Evolutionary conservation across 1,140 invertebrate genomes (phyloP), one percentile per base, ranked within the genome.

Genomic region (Lepidostoma basale): DNA sequence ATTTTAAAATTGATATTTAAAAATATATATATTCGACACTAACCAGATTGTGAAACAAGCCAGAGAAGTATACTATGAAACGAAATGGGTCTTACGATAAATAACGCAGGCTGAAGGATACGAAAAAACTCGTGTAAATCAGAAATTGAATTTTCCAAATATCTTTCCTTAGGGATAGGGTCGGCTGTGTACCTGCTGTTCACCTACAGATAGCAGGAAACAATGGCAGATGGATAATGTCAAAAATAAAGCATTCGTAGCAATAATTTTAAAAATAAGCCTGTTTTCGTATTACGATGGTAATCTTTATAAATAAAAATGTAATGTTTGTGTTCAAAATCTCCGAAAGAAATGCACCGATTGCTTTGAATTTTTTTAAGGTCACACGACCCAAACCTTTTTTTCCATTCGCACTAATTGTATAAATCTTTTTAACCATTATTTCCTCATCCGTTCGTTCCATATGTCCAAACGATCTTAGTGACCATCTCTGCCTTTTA

Each of bases 111-210:
- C 3, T 10, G 14, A 40, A 23, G 3, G 25, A 60, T 42, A 52
- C n/a, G 36, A 49, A 28, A 68, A 62, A 64, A 58, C 39, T 64
- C 14, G 52, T 40, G 60, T 63, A 69, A 64, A 69, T 63, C 67
- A 69, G 60, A 69, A 69, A 69, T 69, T 69, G 67, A 69, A 69
- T 69, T 69, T 69, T 42, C 62, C 49, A 23, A 30, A 30, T 69
- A 62, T 69, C 67, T 64, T 42, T 47, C 25, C 20, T 6, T 23
- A 22, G 5, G 56, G 56, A 6, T 8, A 23, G 8, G 4, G 52
- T n/a, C 14, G 12, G 14, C 14, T 8, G 52, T 33, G 42, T 10
- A 20, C 10, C 33, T 1, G 33, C 9, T 36, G 10, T 36, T 36
- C 14, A 36, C 33, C 33, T n/a, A 2, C 5, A n/a, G 14, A 36